Base-by-base conservation (phyloP, 2,888 invertebrate species). In the Euplagia quadripunctaria region DNA sequence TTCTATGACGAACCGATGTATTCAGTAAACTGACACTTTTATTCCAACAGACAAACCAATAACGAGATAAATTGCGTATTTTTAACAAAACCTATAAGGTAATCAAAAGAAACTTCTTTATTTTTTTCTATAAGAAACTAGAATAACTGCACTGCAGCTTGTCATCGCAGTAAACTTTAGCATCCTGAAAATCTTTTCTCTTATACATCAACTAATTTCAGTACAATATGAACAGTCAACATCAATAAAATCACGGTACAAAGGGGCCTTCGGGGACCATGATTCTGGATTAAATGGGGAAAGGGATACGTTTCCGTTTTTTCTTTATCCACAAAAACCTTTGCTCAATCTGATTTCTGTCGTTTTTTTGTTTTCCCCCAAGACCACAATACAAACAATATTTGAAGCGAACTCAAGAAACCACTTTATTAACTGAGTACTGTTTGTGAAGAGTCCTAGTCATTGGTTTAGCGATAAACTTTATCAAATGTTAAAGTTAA, bases 401-500 rank as follows among this genome's bases (percentile, higher is more conserved):
- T 83, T 76, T 73, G 55, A 31, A 67, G 58, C 41, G 49, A 76
- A 66, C 64, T 74, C 55, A 71, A 70, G 63, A 67, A 64, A 76
- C 67, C 63, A 68, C 65, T 75, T 74, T 73, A 61, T 72, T 74
- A 46, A 52, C 9, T 12, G 52, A 61, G 52, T 67, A 74, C 64
- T 76, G 68, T 79, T 76, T 77, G 55, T 76, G 58, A 20, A 71
- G 49, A 49, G 63, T 64, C 69, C 49, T 71, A 72, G 63, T 46
- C 16, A 17, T 42, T 73, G 69, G 68, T 73, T 70, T 75, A 75
- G 58, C 71, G 7, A 68, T 71, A 70, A 69, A 67, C 65, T 73
- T 68, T 52, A 64, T 65, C 70, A 61, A 75, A 82, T 75, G 76
- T 68, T 78, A 76, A 84, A 74, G 68, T 77, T 71, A 46, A 77